Percentiles rank a stretch among this genome's conserved stretches.
phyloP scores from a whole-genome alignment of 2,797 vertebrate genomes.

The Botia kubotai region DNA sequence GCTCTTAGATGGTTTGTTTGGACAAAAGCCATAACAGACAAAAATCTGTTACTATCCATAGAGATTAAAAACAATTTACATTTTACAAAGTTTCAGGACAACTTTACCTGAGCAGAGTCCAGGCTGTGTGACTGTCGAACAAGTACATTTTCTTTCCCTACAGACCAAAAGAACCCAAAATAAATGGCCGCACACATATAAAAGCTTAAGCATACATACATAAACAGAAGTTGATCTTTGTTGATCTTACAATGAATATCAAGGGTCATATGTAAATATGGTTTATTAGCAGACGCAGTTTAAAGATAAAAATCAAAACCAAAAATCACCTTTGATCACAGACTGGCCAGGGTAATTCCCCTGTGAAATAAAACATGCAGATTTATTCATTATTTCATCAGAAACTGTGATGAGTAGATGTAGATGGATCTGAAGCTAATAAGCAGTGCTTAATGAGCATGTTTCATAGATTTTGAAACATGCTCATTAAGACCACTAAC shows the following conservation, averaged over 20 bases:
- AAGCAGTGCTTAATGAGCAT: constrained; percentile 20
- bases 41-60: too few relatives aligned
- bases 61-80: background rate
- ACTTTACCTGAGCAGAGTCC: constrained; percentile 84
- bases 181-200: constrained; percentile 4
- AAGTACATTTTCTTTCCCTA: constrained; percentile 90
- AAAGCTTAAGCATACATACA: background rate
- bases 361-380: constrained; percentile 66
- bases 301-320: constrained; percentile 1
- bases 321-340: constrained; percentile 80
- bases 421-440: constrained; percentile 26
- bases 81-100: background rate
- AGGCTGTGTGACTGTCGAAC: constrained; percentile 85
- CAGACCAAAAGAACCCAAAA: constrained; percentile 19
- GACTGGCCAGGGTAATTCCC: constrained; percentile 81
- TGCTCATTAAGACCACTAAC: constrained; percentile 71
- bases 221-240: background rate
- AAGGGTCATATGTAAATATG: background rate
- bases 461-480: constrained; percentile 1
- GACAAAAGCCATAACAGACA: too few relatives aligned
- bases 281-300: background rate
- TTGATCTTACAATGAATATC: background rate
- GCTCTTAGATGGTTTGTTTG: background rate
- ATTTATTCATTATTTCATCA: constrained; percentile 45
- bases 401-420: constrained; percentile 15